Evolutionary conservation across 2,888 invertebrate genomes (phyloP), one percentile per base, ranked within the genome.

Genomic region (Quadriops clusia): DNA sequence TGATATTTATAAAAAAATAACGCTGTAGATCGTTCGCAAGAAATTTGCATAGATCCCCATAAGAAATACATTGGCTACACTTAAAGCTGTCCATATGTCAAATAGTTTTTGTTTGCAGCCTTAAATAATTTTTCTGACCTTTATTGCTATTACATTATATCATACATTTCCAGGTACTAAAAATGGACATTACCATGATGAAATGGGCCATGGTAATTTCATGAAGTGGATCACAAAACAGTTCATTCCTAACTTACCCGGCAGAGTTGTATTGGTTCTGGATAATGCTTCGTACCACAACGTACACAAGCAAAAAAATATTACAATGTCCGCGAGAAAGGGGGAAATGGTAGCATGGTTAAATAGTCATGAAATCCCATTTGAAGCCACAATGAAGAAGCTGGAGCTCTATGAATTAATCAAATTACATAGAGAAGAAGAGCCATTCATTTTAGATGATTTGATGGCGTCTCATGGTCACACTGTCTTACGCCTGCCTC

Each of bases 141-240:
- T n/a, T n/a, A n/a, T n/a, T n/a, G n/a, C n/a, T n/a, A n/a, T n/a
- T n/a, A n/a, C n/a, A n/a, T n/a, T n/a, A n/a, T n/a, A n/a, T n/a
- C n/a, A n/a, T n/a, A n/a, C n/a, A n/a, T n/a, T n/a, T n/a, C n/a
- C n/a, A n/a, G n/a, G n/a, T n/a, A n/a, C n/a, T 28, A 28, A 28
- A 24, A 25, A 6, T 32, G 32, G 21, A n/a, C 26, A 30, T 9
- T 30, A 30, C 23, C 30, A 23, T 23, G 23, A 30, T 23, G 30
- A 30, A 13, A 23, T 30, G 23, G 17, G 22, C 13, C 13, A 20
- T 9, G 22, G 5, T 7, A 29, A 29, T 12, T 29, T 17, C 14
- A 29, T 7, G 3, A 11, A 20, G n/a, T 28, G 28, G 21, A 14
- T 17, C 14, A 20, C 20, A 4, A 10, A 21, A 29, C 22, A 21